These are phyloP conservation scores for Dufourea novaeangliae DNA, from an alignment of 1,140 invertebrate species.

Conservation along the genomic window DNA sequence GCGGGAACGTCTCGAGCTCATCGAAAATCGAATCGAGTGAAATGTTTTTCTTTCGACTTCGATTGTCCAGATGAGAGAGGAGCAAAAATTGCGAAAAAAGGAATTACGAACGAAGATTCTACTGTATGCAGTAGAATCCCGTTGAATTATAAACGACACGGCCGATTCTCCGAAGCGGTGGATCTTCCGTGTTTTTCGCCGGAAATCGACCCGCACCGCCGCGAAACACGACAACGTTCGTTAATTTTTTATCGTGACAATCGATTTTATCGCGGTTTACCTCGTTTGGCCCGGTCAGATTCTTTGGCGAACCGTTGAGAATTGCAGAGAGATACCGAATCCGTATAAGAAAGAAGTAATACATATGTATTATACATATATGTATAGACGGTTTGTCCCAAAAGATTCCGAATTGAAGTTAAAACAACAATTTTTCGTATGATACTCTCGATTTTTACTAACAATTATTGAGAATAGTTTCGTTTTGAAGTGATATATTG, in stretches of 20 bases:
- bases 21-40: background rate
- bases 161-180: constrained; percentile 42
- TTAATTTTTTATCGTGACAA: constrained; percentile 65
- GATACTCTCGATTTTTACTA: no score
- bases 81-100: background rate
- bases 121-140: constrained; percentile 27
- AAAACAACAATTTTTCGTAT: no score
- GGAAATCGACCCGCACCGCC: constrained; percentile 60
- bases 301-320: constrained; percentile 41
- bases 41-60: constrained; percentile 13
- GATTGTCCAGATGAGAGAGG: background rate
- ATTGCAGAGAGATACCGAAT: background rate
- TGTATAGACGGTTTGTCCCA: no score
- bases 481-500: no score
- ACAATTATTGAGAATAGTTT: no score
- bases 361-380: no score
- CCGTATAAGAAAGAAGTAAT: background rate
- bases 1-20: background rate
- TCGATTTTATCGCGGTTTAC: constrained; percentile 65
- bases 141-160: constrained; percentile 51
- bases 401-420: no score
- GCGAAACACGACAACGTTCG: constrained; percentile 49
- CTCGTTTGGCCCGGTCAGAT: constrained; percentile 49
- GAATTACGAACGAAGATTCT: background rate
- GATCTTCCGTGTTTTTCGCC: constrained; percentile 38